Percentiles rank a stretch among this genome's conserved stretches.
These are phyloP conservation scores for Sphaerophoria taeniata DNA, from an alignment of 2,888 invertebrate genomes.

Conservation along the genomic window DNA sequence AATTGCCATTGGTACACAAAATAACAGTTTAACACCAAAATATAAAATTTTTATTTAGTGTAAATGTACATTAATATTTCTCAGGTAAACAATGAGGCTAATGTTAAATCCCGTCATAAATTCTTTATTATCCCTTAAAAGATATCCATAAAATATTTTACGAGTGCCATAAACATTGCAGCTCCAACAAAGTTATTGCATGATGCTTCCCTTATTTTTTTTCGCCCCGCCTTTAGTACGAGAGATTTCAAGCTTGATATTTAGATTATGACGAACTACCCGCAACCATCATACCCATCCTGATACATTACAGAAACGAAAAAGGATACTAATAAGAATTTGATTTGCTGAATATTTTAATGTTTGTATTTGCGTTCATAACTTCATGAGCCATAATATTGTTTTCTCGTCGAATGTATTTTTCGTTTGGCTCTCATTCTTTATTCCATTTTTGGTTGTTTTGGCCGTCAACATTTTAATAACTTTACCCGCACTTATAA, in stretches of 20 bases:
- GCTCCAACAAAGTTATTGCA: neutral
- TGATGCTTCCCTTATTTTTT: constrained; percentile 23
- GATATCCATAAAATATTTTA: constrained; percentile 74
- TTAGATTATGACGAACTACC: constrained; percentile 58
- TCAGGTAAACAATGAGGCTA: constrained; percentile 73
- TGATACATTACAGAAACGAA: neutral
- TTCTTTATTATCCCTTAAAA: constrained; percentile 73
- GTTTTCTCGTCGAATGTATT: constrained; percentile 12
- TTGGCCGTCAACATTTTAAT: constrained; percentile 69
- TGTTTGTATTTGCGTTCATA: constrained; percentile 33
- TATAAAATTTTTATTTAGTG: constrained; percentile 57
- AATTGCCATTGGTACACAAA: constrained; percentile 44
- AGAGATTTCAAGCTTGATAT: constrained; percentile 53
- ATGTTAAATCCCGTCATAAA: constrained; percentile 69
- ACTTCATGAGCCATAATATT: constrained; percentile 68
- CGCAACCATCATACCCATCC: constrained; percentile 34
- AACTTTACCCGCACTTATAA: constrained; percentile 66
- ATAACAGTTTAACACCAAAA: constrained; percentile 46
- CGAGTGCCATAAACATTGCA: constrained; percentile 62
- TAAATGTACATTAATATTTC: constrained; percentile 60
- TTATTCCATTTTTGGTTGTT: constrained; percentile 34
- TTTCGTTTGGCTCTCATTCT: constrained; percentile 8
- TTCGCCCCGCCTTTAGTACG: constrained; percentile 52
- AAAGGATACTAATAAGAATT: constrained; percentile 73
- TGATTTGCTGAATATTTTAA: constrained; percentile 72